Base-by-base conservation (phyloP, 2,113 vertebrate genomes). In the Oceanodroma tethys region DNA sequence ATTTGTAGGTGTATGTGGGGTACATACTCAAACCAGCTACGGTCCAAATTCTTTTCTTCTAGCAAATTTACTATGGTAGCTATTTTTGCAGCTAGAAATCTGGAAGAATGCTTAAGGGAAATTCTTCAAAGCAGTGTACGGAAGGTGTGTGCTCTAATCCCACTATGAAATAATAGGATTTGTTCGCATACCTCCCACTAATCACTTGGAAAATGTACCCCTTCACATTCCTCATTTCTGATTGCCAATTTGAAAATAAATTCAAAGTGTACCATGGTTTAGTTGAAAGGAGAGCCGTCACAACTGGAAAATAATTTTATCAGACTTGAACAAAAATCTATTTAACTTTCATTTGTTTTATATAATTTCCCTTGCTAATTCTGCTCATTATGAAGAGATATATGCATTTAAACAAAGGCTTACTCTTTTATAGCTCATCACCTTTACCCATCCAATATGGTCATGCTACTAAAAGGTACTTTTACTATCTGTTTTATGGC, bases 331-430 rank as follows among this genome's bases (percentile, higher is more conserved):
- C 93, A 97, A 95, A 96, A 96, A 93, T 91, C 95, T 95, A 93
- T 91, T 97, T 97, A 95, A 97, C 81, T 97, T 97, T 40, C 74
- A 95, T 80, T 90, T 30, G 0, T 88, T 95, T 96, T 70, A 95
- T 91, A 67, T 93, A 74, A 94, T 96, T 96, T 96, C 93, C 93
- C 93, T 93, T 91, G 95, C 79, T 95, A 97, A 96, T 96, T 95
- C 89, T 67, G 62, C 89, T 97, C 87, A 97, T 96, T 97, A 91
- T 32, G 63, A 74, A 78, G 67, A 94, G 87, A 95, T 91, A 91
- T 22, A 85, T 88, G 89, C 91, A 86, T 96, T 97, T 93, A 95
- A 97, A 96, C 87, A 97, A 96, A 95, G 91, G 87, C 87, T 94
- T 83, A 58, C 50, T 86, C 91, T 78, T 91, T 91, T 75, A 95